Evolutionary conservation across 2,113 vertebrate genomes (phyloP), one percentile per base, ranked within the genome.

Genomic region (Lycaon pictus): DNA sequence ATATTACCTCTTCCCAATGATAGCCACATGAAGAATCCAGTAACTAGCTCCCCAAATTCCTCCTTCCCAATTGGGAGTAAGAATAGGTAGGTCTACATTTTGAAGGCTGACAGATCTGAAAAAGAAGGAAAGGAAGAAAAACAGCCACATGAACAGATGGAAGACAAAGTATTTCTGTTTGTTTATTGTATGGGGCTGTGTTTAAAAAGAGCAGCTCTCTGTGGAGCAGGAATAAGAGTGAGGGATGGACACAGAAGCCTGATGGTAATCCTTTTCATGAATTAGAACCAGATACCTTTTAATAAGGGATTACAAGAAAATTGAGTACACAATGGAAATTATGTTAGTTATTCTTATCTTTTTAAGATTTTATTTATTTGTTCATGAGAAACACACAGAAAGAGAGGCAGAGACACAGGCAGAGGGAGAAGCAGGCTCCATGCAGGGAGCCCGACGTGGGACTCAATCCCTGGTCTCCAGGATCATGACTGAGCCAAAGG

Each of bases 21-120:
- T 4, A 37, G 15, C 7, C 8, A 7, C 7, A 29, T 3, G n/a
- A 5, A 37, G 25, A 60, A 56, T 89, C 11, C n/a, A 55, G 37
- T 25, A 35, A 55, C 8, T 5, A n/a, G 7, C 19, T 10, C 8
- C 32, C 69, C 29, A 32, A 1, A 25, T 48, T 35, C 35, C 48
- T 53, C 35, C 32, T 93, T 43, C 43, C 86, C 11, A 25, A 32
- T 0, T 3, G 4, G 13, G 2, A 51, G 19, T 22, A 58, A 74
- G 5, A 8, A 29, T 0, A 0, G 16, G 1, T 25, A 19, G 27
- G 11, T 43, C 62, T 88, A 2, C 7, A 25, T 20, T 48, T 9
- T 20, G 62, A 71, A 37, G 17, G 12, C 51, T 20, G 53, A 90
- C 27, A 55, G 53, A 65, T 13, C 16, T 19, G 43, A 9, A 9